Percentiles rank a stretch among this genome's conserved stretches.
Conservation (phyloP, 2,797 vertebrate genomes). For the Lutjanus campechanus region DNA sequence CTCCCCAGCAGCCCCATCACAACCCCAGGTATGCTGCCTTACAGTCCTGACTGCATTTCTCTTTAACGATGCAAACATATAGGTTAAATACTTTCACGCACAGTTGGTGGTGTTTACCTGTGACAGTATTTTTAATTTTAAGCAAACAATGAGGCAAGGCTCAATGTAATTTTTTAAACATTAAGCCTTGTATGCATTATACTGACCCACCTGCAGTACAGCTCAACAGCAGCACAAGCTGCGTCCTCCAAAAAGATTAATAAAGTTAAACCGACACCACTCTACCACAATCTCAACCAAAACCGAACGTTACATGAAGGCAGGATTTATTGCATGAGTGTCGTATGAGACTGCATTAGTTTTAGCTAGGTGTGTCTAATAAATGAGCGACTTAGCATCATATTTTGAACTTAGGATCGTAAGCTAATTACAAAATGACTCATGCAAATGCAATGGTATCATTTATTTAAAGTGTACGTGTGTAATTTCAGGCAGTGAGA, state of each 20-base stretch:
- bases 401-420: background rate
- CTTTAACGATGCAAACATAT: background rate
- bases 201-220: background rate
- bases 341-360: background rate
- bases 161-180: background rate
- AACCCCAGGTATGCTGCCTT: constrained; percentile 51
- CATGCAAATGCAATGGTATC: background rate
- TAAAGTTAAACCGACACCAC: background rate
- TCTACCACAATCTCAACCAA: background rate
- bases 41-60: background rate
- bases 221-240: background rate
- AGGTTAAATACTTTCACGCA: background rate
- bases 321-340: background rate
- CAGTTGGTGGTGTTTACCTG: background rate
- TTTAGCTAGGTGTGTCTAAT: background rate
- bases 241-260: background rate
- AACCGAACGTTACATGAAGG: background rate
- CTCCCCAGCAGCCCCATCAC: constrained; percentile 75
- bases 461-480: background rate
- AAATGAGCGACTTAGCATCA: too few relatives aligned
- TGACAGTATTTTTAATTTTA: background rate
- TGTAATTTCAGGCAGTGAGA: constrained; percentile 75
- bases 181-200: background rate
- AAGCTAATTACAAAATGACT: background rate
- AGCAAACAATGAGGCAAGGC: background rate